These are phyloP conservation scores for Polyodon spathula DNA, from an alignment of 2,113 vertebrate species.

Conservation along the genomic window DNA sequence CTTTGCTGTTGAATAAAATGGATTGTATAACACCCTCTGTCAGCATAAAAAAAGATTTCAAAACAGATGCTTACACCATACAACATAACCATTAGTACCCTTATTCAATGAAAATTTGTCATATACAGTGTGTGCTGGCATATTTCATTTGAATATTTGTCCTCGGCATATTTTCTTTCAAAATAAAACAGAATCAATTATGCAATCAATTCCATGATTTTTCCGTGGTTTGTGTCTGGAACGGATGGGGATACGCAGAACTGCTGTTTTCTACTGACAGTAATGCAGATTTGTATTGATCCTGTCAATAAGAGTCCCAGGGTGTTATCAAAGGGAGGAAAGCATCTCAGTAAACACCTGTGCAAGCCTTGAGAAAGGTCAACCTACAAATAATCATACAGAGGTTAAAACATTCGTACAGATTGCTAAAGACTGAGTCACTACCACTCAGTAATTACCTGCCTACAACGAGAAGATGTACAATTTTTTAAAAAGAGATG, in stretches of 20 bases:
- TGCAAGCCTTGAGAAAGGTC: not conserved
- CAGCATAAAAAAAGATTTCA: not conserved
- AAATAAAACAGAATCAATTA: not conserved
- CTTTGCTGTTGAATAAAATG: not conserved
- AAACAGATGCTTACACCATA: not conserved
- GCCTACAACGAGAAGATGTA: too few relatives aligned
- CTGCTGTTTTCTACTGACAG: slow-evolving; percentile 13
- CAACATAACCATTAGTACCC: too few relatives aligned
- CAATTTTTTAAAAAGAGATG: too few relatives aligned
- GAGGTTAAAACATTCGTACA: too few relatives aligned
- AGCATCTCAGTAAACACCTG: slow-evolving; percentile 21
- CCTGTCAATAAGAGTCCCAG: slow-evolving; percentile 13
- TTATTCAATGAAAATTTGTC: too few relatives aligned
- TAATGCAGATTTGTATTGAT: slow-evolving; percentile 22
- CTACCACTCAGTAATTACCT: too few relatives aligned
- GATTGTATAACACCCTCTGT: not conserved
- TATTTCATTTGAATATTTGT: not conserved
- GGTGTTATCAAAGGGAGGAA: slow-evolving; percentile 21
- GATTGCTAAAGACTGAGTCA: too few relatives aligned
- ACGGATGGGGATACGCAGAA: not conserved
- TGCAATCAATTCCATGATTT: not conserved
- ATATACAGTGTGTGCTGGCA: too few relatives aligned
- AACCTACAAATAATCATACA: not conserved
- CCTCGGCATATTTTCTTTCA: not conserved
- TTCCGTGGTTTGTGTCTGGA: not conserved